Evolutionary conservation across 2,888 invertebrate genomes (phyloP), one percentile per base, ranked within the genome.

Genomic region (Subacronicta megacephala): DNA sequence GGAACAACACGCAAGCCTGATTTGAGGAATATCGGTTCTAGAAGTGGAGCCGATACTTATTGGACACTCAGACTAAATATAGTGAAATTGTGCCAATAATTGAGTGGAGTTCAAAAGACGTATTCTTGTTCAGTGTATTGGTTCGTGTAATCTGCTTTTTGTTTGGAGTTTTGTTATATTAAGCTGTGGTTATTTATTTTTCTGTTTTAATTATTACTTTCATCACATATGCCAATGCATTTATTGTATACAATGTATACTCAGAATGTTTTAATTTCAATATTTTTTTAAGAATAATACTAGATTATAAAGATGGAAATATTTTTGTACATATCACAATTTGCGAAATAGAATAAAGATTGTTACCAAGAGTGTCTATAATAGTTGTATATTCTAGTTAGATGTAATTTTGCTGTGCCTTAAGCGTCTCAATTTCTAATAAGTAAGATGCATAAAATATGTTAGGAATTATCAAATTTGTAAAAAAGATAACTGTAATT

Each of bases 241-340:
- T 78, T 76, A 70, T 43, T 53, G 31, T 31, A 60, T 59, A 63
- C 57, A 61, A 53, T 60, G 65, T 62, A 71, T 63, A 65, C 59
- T 54, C 23, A 18, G 42, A 66, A 52, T 38, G 33, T 70, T 64
- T 57, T 43, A 47, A 63, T 56, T 72, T 65, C 57, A 70, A 64
- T 78, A 76, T 35, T 47, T 61, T 63, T 55, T 6, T 70, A 75
- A 65, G 40, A 62, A 71, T 78, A 78, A 65, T 62, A 61, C 77
- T 90, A 89, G 89, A 82, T 89, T 87, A 82, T 83, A 75, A 86
- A 90, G 81, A 89, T 75, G 80, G 78, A 87, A 90, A 92, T 93
- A 94, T 93, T 93, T 94, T 94, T 94, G 93, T 93, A 94, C 93
- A 94, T 94, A 94, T 94, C 93, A 94, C 88, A 88, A 89, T 89